Base-by-base conservation (phyloP, 2,797 vertebrate species). In the Syngnathus rostellatus region DNA sequence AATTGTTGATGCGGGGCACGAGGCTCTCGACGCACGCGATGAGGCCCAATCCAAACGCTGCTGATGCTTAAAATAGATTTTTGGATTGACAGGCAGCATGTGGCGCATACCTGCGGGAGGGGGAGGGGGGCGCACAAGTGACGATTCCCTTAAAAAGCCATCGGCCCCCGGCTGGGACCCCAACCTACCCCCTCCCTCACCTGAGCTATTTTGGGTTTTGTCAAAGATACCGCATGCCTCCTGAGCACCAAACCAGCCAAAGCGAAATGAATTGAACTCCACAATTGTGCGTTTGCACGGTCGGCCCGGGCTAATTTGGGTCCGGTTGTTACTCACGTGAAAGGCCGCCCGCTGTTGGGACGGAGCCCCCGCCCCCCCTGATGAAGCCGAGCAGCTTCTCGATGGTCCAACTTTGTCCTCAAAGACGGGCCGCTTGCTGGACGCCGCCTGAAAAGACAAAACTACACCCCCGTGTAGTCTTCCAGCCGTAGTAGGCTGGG, bases 71-170 rank as follows among this genome's bases (percentile, higher is more conserved):
- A 94, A 95, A 96, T 98, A 97, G 88, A 77, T 87, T 67, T 31
- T 69, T 2, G 7, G 57, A 57, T 87, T 92, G 89, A 88, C 86
- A 89, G 91, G 95, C 95, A 98, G 93, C 95, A 98, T 95, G 93
- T 98, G 96, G 91, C 89, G 87, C 91, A 93, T 92, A 90, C 81
- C 91, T 88, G 86, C 81, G 78, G 86, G 69, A 83, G 91, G 88
- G 92, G 0, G 85, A 81, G 79, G 92, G 89, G 91, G 93, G 94
- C 93, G 93, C 82, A 85, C n/a, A 41, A 46, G 43, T 48, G 45
- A 46, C 45, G 93, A 97, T 98, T 97, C 93, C 96, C 96, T 97
- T 98, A 98, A 98, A 98, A 98, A 98, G 96, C 91, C 94, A 98
- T 94, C 54, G 73, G 78, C 80, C 2, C 81, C 91, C 93, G 85